Evolutionary conservation across 2,113 vertebrate species (phyloP), one percentile per base, ranked within the genome.

Genomic region (Cisticola juncidis): DNA sequence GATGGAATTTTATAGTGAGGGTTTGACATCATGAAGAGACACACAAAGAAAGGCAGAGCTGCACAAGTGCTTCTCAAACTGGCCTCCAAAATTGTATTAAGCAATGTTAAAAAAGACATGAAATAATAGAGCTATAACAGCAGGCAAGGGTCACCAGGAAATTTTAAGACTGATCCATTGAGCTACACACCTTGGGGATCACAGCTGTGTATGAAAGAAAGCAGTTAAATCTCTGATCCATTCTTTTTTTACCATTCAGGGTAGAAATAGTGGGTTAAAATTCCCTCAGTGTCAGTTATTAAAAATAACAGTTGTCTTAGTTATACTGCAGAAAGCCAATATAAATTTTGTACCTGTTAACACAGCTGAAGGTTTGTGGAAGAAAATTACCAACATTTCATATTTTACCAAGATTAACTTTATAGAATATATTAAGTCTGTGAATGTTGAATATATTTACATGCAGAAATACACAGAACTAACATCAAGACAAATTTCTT

Each of bases 401-500:
- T 68, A 48, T 79, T 94, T 94, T 82, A 88, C 54, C 70, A 86
- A 83, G 62, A 96, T 88, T 80, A 88, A 73, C 36, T 73, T 36
- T 82, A 83, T 76, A 61, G 74, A 88, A 21, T 82, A 80, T 90
- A 69, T 61, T 82, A 69, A 61, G 16, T 90, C 80, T 94, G 28
- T 72, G 40, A 95, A 90, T 51, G 26, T 60, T 85, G 20, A 85
- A 50, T 93, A 57, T 76, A 90, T 95, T 86, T 94, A 86, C 77
- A 84, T 72, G 81, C 74, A 85, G 64, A 88, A 95, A 83, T 66
- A 85, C 69, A 96, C 12, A 79, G 68, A 93, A 71, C 66, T 79
- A 87, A 89, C 73, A 91, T 51, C 35, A 76, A 86, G 84, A 85
- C 66, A 69, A 45, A 72, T 82, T 94, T 65, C 29, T 85, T 82